Evolutionary conservation across 2,888 invertebrate genomes (phyloP).

Genomic region (Cistogaster globosa): DNA sequence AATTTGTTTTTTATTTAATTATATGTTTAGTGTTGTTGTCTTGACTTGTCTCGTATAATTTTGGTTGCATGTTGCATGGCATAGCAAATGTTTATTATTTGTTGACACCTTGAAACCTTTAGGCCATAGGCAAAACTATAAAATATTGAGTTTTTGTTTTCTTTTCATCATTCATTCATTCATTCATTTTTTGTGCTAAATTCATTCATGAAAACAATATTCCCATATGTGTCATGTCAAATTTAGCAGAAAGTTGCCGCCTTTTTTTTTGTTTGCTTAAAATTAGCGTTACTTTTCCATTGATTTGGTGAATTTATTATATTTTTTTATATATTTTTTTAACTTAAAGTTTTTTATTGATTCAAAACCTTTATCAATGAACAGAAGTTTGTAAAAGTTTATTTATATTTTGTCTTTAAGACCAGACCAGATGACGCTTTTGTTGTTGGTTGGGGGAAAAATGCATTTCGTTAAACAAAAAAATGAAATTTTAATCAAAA

Average conservation of each 20-base stretch:
- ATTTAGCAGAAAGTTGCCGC: constrained; percentile 61
- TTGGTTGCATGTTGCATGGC: constrained; percentile 49
- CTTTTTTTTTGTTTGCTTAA: constrained; percentile 71
- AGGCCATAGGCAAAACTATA: constrained; percentile 53
- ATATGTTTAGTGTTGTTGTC: constrained; percentile 34
- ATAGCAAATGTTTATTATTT: constrained; percentile 59
- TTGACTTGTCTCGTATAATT: constrained; percentile 12
- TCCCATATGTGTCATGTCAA: constrained; percentile 62
- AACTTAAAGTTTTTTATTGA: constrained; percentile 50
- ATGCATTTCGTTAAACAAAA: constrained; percentile 6
- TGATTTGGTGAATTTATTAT: constrained; percentile 51
- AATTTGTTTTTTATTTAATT: constrained; percentile 14
- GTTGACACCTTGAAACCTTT: constrained; percentile 67
- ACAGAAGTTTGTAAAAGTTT: constrained; percentile 38
- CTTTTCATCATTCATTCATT: constrained; percentile 34
- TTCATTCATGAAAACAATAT: constrained; percentile 63
- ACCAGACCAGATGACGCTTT: constrained; percentile 58
- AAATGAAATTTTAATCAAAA: not conserved
- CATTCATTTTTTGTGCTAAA: not conserved
- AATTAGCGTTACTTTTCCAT: constrained; percentile 74
- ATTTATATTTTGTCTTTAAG: constrained; percentile 37
- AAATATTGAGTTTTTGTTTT: constrained; percentile 19
- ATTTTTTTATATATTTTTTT: not conserved
- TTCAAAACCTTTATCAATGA: constrained; percentile 76
- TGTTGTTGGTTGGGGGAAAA: constrained; percentile 16